These are phyloP conservation scores for Oryzias javanicus DNA, from an alignment of 2,113 vertebrate genomes.

Conservation along the genomic window DNA sequence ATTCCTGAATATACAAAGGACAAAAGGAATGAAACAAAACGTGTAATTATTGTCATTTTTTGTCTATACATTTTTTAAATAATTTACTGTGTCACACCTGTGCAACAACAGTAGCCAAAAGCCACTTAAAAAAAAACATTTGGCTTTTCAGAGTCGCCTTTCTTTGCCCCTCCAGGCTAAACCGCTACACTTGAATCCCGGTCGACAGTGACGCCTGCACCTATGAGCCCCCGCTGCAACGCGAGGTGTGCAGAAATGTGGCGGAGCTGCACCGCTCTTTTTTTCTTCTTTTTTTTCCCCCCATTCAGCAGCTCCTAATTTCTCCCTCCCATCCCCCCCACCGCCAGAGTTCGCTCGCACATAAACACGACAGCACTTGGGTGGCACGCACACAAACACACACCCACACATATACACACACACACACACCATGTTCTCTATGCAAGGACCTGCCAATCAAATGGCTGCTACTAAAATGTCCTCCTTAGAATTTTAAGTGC, in stretches of 20 bases:
- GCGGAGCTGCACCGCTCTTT: conserved; percentile 64
- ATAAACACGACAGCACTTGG: too few species aligned
- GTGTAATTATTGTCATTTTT: too few species aligned
- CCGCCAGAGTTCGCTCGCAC: conserved; percentile 1
- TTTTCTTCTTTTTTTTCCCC: conserved; percentile 50
- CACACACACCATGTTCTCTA: conserved; percentile 65
- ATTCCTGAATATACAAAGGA: too few species aligned
- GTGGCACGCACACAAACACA: conserved; percentile 24
- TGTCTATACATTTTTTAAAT: too few species aligned
- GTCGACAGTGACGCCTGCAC: background rate
- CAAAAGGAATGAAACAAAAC: too few species aligned
- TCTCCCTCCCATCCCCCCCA: conserved; percentile 47
- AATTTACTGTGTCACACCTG: too few species aligned
- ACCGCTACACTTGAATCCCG: too few species aligned
- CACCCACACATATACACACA: conserved; percentile 52
- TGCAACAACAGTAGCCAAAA: too few species aligned
- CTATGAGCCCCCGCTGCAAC: conserved; percentile 8
- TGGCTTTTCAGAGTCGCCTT: too few species aligned
- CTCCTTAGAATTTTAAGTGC: conserved; percentile 34
- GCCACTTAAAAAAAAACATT: too few species aligned
- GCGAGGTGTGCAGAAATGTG: conserved; percentile 70
- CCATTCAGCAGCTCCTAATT: conserved; percentile 51
- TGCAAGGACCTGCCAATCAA: conserved; percentile 70
- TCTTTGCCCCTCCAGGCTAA: too few species aligned
- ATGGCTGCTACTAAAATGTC: conserved; percentile 70